Conservation (phyloP, 2,797 vertebrate species). For the Naso thynnoides region DNA sequence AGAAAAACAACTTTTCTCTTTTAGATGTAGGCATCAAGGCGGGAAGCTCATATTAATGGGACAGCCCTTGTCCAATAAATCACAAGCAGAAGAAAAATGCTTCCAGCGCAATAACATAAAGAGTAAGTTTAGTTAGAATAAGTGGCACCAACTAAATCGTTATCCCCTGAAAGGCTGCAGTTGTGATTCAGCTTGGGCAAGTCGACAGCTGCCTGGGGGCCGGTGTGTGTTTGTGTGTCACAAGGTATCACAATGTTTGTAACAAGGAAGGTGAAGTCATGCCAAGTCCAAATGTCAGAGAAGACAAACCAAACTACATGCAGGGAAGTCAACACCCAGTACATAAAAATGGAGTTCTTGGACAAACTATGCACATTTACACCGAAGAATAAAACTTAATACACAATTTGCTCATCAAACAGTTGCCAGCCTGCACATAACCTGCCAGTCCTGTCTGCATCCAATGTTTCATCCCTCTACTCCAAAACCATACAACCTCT, state of each 20-base stretch:
- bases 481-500: not conserved
- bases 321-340: not conserved
- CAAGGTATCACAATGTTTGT: constrained; percentile 15
- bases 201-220: constrained; percentile 23
- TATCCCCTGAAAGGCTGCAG: constrained; percentile 12
- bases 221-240: constrained; percentile 14
- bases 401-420: not conserved
- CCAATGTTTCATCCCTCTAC: not conserved
- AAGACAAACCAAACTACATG: constrained; percentile 7
- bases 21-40: constrained; percentile 40
- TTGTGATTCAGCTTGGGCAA: constrained; percentile 33
- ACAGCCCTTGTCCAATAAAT: constrained; percentile 49
- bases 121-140: constrained; percentile 34
- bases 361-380: not conserved
- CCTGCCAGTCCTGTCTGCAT: not conserved
- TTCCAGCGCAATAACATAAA: constrained; percentile 42
- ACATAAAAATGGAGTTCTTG: not conserved
- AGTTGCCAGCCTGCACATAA: not conserved
- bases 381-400: not conserved
- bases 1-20: constrained; percentile 49
- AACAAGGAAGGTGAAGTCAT: constrained; percentile 30
- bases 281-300: constrained; percentile 33
- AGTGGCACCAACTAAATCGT: constrained; percentile 35
- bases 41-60: constrained; percentile 39
- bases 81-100: constrained; percentile 34